Percentiles rank a stretch among this genome's conserved stretches.
Conservation (phyloP, 1,140 invertebrate species). For the Ceratina australensis region DNA sequence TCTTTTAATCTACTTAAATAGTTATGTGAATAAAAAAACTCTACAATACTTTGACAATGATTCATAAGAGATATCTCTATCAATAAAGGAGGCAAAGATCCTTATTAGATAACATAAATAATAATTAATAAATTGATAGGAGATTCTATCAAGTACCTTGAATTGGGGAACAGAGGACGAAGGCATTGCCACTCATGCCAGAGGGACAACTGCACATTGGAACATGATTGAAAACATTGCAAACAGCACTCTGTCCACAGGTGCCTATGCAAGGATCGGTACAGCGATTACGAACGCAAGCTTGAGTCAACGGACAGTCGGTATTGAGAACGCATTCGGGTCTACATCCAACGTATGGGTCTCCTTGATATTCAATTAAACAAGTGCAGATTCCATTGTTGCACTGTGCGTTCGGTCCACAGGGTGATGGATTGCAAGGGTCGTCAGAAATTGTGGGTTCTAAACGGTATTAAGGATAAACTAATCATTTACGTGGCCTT, state of each 20-base stretch:
- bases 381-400: conserved; percentile 86
- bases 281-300: conserved; percentile 91
- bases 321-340: conserved; percentile 90
- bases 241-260: conserved; percentile 86
- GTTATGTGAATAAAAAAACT: too few species aligned
- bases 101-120: too few species aligned
- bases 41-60: too few species aligned
- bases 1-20: too few species aligned
- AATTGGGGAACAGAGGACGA: conserved; percentile 81
- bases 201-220: conserved; percentile 86
- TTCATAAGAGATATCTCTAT: too few species aligned
- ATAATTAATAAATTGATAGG: too few species aligned
- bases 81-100: too few species aligned
- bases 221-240: conserved; percentile 85
- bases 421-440: conserved; percentile 87
- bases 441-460: conserved; percentile 68
- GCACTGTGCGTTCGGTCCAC: conserved; percentile 87
- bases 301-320: conserved; percentile 88
- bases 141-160: conserved; percentile 68
- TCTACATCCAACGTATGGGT: conserved; percentile 81
- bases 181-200: conserved; percentile 86
- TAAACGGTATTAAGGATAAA: conserved; percentile 8
- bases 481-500: too few species aligned
- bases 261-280: conserved; percentile 87
- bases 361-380: conserved; percentile 83